These are phyloP conservation scores for Achlya flavicornis DNA, from an alignment of 2,888 invertebrate species.

Conservation along the genomic window DNA sequence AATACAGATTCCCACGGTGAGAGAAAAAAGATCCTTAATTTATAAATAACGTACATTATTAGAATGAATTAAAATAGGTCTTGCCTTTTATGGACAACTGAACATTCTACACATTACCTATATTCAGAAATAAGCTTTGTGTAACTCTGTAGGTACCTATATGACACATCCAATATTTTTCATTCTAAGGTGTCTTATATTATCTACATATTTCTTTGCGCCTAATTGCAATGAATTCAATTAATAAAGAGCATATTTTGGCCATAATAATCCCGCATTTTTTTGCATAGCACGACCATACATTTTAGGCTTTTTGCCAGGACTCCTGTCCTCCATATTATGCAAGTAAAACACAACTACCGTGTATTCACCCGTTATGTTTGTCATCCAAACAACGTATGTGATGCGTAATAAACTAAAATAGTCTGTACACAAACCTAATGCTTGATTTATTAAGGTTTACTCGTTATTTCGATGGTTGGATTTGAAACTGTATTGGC, in stretches of 20 bases:
- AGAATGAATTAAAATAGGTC: not conserved
- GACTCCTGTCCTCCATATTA: not conserved
- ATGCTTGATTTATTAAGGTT: constrained; percentile 1
- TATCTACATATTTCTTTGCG: too few relatives aligned
- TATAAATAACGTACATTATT: too few relatives aligned
- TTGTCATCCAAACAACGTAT: constrained; percentile 1
- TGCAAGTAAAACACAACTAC: not conserved
- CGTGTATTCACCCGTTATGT: constrained; percentile 3
- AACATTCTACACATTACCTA: not conserved
- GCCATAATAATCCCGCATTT: not conserved
- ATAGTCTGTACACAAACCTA: not conserved
- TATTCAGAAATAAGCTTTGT: too few relatives aligned
- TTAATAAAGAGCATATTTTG: too few relatives aligned
- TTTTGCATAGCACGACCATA: not conserved
- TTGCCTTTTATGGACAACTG: not conserved
- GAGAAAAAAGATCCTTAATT: not conserved
- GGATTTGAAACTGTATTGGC: not conserved
- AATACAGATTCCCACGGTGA: not conserved
- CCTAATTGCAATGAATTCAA: too few relatives aligned
- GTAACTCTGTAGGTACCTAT: too few relatives aligned
- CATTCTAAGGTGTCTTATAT: too few relatives aligned
- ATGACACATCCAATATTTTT: too few relatives aligned
- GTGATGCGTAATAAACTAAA: not conserved
- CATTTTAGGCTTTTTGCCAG: not conserved
- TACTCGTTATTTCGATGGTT: not conserved